Conservation (phyloP, 2,888 invertebrate genomes). For the Clanis bilineata region DNA sequence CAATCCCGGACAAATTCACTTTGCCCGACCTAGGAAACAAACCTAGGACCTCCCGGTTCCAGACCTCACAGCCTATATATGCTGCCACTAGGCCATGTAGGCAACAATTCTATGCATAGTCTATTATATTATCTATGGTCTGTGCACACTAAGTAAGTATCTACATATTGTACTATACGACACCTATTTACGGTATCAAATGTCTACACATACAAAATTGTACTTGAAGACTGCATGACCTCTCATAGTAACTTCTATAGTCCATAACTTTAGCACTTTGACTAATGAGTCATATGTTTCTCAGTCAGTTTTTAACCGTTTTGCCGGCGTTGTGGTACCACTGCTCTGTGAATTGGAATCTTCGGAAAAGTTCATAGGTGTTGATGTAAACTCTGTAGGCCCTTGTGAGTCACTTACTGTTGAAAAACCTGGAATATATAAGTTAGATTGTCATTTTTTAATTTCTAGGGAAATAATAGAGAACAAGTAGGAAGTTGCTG, state of each 20-base stretch:
- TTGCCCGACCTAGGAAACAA: too few species aligned
- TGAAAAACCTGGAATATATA: slow-evolving; percentile 91
- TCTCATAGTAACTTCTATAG: slow-evolving; percentile 15
- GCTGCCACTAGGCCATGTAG: too few species aligned
- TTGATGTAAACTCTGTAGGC: slow-evolving; percentile 92
- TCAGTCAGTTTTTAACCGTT: slow-evolving; percentile 90
- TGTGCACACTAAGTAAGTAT: too few species aligned
- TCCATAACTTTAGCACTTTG: slow-evolving; percentile 19
- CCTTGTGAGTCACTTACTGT: slow-evolving; percentile 96
- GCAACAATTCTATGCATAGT: too few species aligned
- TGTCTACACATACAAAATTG: slow-evolving; percentile 11
- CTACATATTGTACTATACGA: background rate
- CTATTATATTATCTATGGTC: too few species aligned
- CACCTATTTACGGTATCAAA: slow-evolving; percentile 1
- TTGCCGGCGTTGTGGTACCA: slow-evolving; percentile 86
- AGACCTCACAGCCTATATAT: too few species aligned
- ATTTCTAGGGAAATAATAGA: too few species aligned
- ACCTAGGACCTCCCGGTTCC: too few species aligned
- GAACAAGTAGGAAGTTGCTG: too few species aligned
- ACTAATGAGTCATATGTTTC: slow-evolving; percentile 25
- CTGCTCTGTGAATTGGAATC: slow-evolving; percentile 95
- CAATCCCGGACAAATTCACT: too few species aligned
- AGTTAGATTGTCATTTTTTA: background rate
- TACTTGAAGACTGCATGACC: background rate
- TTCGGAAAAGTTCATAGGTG: slow-evolving; percentile 93